These are phyloP conservation scores for Nipponacmea schrenckii DNA, from an alignment of 2,888 invertebrate species.

Conservation along the genomic window DNA sequence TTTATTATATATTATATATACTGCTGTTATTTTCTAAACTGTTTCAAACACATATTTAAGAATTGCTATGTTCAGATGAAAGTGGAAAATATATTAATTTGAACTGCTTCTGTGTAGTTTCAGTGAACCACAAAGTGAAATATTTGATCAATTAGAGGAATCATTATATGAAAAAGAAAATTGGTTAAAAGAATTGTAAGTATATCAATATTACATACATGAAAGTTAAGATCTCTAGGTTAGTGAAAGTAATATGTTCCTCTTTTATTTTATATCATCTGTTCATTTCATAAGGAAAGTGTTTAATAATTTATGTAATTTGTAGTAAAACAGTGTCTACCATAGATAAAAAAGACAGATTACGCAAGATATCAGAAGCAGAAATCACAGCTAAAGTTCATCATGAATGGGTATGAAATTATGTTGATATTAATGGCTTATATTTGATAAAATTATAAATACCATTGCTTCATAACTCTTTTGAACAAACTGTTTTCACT, in stretches of 20 bases:
- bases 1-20: too few relatives aligned
- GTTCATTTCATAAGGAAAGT: neutral
- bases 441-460: neutral
- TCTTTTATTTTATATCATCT: neutral
- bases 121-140: neutral
- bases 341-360: constrained; percentile 37
- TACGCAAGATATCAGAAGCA: constrained; percentile 45
- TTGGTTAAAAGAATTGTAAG: constrained; percentile 48
- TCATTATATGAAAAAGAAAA: constrained; percentile 42
- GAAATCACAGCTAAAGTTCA: constrained; percentile 44
- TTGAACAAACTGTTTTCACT: neutral
- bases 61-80: too few relatives aligned
- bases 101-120: neutral
- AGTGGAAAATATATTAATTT: too few relatives aligned
- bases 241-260: neutral
- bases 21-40: too few relatives aligned
- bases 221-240: too few relatives aligned
- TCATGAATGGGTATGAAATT: constrained; percentile 38
- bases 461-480: neutral
- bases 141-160: constrained; percentile 6
- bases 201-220: too few relatives aligned
- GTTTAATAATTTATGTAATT: neutral
- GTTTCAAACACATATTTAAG: too few relatives aligned
- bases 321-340: constrained; percentile 41
- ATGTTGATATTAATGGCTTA: neutral